phyloP scores from a whole-genome alignment of 2,888 invertebrate genomes.

The Callosobruchus maculatus region DNA sequence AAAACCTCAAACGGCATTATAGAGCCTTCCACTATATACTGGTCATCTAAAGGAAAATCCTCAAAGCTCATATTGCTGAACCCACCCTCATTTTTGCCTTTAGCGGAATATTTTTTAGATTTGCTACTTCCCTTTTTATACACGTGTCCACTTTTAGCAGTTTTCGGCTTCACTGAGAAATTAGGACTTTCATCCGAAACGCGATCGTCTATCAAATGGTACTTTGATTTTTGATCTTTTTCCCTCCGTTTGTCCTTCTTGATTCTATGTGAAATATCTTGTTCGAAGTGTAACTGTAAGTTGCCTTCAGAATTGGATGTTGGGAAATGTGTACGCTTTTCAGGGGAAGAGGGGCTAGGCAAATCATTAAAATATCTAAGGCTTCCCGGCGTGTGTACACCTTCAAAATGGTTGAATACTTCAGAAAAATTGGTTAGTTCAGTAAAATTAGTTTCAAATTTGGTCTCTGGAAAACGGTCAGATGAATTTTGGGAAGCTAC shows the following conservation, averaged over 20 bases:
- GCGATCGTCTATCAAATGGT: constrained; percentile 52
- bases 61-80: constrained; percentile 75
- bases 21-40: constrained; percentile 47
- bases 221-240: constrained; percentile 50
- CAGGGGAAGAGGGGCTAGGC: constrained; percentile 6
- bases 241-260: constrained; percentile 43
- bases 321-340: constrained; percentile 6
- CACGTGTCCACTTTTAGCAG: constrained; percentile 37
- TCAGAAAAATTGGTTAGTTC: constrained; percentile 11
- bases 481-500: constrained; percentile 3
- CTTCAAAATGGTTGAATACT: constrained; percentile 28
- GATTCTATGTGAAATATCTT: constrained; percentile 8
- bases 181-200: constrained; percentile 42
- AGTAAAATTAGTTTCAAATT: constrained; percentile 39
- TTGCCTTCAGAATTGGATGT: constrained; percentile 10
- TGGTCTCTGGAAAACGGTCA: constrained; percentile 22
- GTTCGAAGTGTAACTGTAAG: constrained; percentile 9
- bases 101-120: constrained; percentile 34
- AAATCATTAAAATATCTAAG: constrained; percentile 14
- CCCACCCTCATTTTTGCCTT: constrained; percentile 51
- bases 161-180: constrained; percentile 23
- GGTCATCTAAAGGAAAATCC: constrained; percentile 66
- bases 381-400: constrained; percentile 26
- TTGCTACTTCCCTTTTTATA: constrained; percentile 37
- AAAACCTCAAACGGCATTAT: constrained; percentile 64